These are phyloP conservation scores for Phrynosoma platyrhinos DNA, from an alignment of 2,113 vertebrate species.

Conservation along the genomic window DNA sequence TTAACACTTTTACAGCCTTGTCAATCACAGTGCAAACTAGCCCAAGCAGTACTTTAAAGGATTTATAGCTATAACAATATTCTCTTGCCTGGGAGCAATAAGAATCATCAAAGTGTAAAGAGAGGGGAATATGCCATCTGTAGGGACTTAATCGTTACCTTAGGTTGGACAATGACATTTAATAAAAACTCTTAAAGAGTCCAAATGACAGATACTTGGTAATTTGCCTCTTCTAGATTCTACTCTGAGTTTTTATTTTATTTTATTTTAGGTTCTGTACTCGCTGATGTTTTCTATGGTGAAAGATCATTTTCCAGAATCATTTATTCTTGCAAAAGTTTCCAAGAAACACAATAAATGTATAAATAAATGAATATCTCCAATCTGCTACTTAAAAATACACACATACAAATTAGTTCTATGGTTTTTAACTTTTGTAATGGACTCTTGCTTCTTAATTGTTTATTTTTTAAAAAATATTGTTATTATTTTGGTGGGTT, in stretches of 20 bases:
- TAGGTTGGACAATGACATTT: slow-evolving; percentile 64
- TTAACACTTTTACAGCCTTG: slow-evolving; percentile 85
- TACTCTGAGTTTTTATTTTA: neutral
- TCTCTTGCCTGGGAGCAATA: slow-evolving; percentile 75
- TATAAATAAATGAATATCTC: neutral
- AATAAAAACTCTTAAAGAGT: neutral
- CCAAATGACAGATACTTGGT: neutral
- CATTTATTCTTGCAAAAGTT: neutral
- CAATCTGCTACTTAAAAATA: neutral
- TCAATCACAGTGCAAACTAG: slow-evolving; percentile 78
- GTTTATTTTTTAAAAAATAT: neutral
- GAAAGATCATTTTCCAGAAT: neutral
- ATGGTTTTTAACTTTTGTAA: neutral
- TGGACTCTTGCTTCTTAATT: neutral
- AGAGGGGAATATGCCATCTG: slow-evolving; percentile 45
- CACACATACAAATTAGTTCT: neutral
- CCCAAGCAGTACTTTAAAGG: slow-evolving; percentile 75
- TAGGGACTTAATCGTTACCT: slow-evolving; percentile 67
- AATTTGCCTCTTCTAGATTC: neutral
- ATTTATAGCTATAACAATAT: slow-evolving; percentile 81
- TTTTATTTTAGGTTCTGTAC: neutral
- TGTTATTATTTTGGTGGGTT: neutral
- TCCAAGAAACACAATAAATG: neutral
- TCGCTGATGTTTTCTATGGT: neutral
- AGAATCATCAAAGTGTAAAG: slow-evolving; percentile 63